phyloP scores from a whole-genome alignment of 2,113 vertebrate species.

The Peromyscus polionotus region DNA sequence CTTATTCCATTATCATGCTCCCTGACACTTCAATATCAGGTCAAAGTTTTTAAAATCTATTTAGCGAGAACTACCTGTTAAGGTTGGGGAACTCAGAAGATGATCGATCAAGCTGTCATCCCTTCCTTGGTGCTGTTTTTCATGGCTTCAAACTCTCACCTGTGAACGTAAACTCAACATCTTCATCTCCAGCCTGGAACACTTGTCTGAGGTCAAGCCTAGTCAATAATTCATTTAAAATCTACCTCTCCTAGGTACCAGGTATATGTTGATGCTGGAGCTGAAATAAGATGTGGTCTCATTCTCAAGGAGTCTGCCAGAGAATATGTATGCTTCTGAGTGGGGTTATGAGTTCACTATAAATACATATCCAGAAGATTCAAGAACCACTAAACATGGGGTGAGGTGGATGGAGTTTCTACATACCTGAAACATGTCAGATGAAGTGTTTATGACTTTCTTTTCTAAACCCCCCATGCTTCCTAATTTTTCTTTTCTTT shows the following conservation, averaged over 20 bases:
- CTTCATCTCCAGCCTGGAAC: not conserved
- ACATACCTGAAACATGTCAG: not conserved
- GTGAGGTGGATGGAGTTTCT: not conserved
- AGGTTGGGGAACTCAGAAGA: not conserved
- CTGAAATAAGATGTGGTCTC: not conserved
- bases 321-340: not conserved
- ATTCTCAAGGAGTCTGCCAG: not conserved
- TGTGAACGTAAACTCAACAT: not conserved
- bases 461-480: not conserved
- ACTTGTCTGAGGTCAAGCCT: not conserved
- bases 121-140: not conserved
- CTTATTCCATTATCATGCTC: conserved; percentile 47
- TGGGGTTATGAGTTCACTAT: not conserved
- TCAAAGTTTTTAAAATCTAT: conserved; percentile 55
- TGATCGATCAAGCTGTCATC: not conserved
- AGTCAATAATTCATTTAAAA: not conserved
- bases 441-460: conserved; percentile 27
- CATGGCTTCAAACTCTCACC: not conserved
- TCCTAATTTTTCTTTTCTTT: not conserved
- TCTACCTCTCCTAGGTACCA: not conserved
- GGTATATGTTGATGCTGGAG: not conserved
- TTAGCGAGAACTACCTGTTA: not conserved
- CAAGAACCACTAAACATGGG: not conserved
- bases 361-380: not conserved
- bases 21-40: conserved; percentile 38